phyloP scores from a whole-genome alignment of 1,140 invertebrate genomes.

The Ladona fulva region DNA sequence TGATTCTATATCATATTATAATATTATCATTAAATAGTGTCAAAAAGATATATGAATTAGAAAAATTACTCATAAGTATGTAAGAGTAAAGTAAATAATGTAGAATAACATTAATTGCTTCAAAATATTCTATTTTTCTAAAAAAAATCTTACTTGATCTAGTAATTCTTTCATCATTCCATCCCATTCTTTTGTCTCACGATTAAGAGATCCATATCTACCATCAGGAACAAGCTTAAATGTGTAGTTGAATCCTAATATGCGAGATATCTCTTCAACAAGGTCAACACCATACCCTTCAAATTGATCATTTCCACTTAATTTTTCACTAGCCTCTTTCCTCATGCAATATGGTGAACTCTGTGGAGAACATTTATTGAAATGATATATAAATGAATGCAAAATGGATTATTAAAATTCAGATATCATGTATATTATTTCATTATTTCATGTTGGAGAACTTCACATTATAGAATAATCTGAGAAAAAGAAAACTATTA shows the following conservation, averaged over 20 bases:
- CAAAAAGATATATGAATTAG: neutral
- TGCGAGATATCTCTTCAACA: constrained; percentile 76
- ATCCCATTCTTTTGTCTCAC: constrained; percentile 78
- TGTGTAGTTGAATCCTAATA: constrained; percentile 85
- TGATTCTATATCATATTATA: neutral
- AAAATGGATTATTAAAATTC: no score
- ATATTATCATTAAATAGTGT: neutral
- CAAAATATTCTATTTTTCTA: constrained; percentile 45
- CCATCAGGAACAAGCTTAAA: constrained; percentile 71
- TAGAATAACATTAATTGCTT: no score
- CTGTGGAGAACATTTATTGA: constrained; percentile 39
- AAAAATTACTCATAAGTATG: neutral
- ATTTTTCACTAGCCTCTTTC: constrained; percentile 67
- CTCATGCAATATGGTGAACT: constrained; percentile 88
- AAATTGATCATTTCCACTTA: constrained; percentile 77
- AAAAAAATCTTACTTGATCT: constrained; percentile 43
- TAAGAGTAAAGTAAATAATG: neutral
- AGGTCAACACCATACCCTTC: constrained; percentile 83
- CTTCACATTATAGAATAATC: constrained; percentile 2
- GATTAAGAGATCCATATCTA: constrained; percentile 68
- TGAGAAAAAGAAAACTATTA: neutral
- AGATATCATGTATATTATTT: no score
- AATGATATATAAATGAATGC: neutral
- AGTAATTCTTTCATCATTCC: constrained; percentile 88
- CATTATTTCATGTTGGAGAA: no score